Evolutionary conservation across 1,140 invertebrate genomes (phyloP).

Genomic region (Euborellia annulipes): DNA sequence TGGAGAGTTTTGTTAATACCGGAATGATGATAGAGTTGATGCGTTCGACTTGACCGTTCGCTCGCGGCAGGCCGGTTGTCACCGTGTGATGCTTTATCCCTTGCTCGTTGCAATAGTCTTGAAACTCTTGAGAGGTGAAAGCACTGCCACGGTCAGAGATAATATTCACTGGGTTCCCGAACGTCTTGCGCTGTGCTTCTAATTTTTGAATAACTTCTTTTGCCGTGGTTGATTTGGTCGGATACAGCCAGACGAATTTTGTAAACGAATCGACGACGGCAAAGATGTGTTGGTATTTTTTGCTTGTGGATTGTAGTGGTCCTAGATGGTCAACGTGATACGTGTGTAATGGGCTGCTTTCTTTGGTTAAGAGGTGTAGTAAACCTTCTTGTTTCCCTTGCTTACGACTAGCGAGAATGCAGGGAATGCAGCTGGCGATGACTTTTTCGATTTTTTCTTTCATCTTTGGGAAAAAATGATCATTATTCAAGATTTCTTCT

Average conservation of each 20-base stretch:
- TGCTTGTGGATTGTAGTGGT: conserved; percentile 16
- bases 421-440: conserved; percentile 19
- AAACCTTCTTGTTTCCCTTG: conserved; percentile 10
- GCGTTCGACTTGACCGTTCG: conserved; percentile 23
- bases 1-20: conserved; percentile 18
- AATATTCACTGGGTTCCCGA: too few species aligned
- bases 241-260: conserved; percentile 17
- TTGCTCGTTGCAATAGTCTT: conserved; percentile 1
- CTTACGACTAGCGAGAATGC: conserved; percentile 7
- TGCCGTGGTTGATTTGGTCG: conserved; percentile 7
- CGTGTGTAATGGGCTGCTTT: conserved; percentile 16
- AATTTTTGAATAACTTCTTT: conserved; percentile 14
- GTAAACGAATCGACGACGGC: conserved; percentile 21
- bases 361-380: conserved; percentile 15
- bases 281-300: conserved; percentile 15
- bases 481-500: conserved; percentile 15
- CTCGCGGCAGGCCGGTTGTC: conserved; percentile 9
- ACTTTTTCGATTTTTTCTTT: conserved; percentile 20
- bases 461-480: conserved; percentile 22
- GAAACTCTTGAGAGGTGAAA: conserved; percentile 7
- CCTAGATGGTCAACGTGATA: conserved; percentile 21
- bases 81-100: conserved; percentile 5
- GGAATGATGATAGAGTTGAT: conserved; percentile 19
- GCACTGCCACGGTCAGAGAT: too few species aligned
- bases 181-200: conserved; percentile 12